These are phyloP conservation scores for Pygocentrus nattereri DNA, from an alignment of 2,797 vertebrate genomes.

Conservation along the genomic window DNA sequence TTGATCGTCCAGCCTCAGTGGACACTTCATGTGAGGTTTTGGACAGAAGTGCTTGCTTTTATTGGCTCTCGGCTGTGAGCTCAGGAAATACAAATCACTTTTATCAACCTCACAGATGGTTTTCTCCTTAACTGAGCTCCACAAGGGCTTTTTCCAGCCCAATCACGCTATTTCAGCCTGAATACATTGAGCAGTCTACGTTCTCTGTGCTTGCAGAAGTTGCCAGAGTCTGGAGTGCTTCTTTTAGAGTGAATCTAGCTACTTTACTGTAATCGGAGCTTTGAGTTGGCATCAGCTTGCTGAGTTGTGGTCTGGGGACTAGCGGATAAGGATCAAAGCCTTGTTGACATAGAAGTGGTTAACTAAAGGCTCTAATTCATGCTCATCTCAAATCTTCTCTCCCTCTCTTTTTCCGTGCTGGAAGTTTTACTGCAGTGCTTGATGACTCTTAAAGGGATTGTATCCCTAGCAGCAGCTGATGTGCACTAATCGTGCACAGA, in stretches of 20 bases:
- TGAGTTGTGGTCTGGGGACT: conserved; percentile 24
- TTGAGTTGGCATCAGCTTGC: conserved; percentile 15
- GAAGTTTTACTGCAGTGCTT: conserved; percentile 35
- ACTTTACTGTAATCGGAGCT: conserved; percentile 40
- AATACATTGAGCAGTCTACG: conserved; percentile 56
- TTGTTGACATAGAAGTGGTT: conserved; percentile 69
- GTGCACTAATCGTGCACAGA: conserved; percentile 57
- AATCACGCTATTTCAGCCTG: conserved; percentile 49
- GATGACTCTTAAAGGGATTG: conserved; percentile 46
- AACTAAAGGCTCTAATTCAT: conserved; percentile 70
- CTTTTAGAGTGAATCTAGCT: conserved; percentile 57
- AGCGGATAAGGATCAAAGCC: conserved; percentile 62
- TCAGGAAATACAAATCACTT: conserved; percentile 64
- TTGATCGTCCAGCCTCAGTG: conserved; percentile 55
- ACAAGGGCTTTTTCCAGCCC: conserved; percentile 38
- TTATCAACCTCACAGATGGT: conserved; percentile 67
- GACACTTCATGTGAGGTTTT: conserved; percentile 41
- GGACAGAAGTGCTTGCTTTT: conserved; percentile 50
- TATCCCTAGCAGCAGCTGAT: conserved; percentile 37
- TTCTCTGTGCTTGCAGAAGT: conserved; percentile 3
- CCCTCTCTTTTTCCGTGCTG: conserved; percentile 3
- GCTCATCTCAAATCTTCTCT: conserved; percentile 42
- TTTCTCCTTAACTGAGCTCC: conserved; percentile 59
- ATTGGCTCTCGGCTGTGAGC: conserved; percentile 63
- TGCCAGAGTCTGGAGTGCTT: conserved; percentile 18